Conservation (phyloP, 2,113 vertebrate species). For the Eupsittula cactorum region DNA sequence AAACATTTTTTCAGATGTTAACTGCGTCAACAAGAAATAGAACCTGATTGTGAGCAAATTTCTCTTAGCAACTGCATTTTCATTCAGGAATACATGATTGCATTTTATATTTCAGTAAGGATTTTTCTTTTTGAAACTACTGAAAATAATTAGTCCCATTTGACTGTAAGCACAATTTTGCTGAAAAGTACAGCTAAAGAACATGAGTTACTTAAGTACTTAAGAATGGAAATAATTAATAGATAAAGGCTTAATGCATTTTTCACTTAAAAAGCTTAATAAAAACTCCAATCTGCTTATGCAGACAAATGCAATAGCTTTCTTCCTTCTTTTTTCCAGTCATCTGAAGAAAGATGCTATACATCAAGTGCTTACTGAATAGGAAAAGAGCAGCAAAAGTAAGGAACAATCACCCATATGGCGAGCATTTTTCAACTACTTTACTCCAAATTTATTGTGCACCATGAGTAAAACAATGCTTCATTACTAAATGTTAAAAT, state of each 20-base stretch:
- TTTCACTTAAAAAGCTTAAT: not conserved
- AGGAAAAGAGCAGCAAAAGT: not conserved
- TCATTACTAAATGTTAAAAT: not conserved
- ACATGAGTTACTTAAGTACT: not conserved
- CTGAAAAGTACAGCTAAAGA: not conserved
- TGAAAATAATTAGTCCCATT: not conserved
- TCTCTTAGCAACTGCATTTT: not conserved
- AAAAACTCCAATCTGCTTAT: not conserved
- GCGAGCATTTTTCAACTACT: not conserved
- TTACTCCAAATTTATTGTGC: not conserved
- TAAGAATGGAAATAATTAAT: not conserved
- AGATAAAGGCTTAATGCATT: not conserved
- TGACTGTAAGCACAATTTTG: not conserved
- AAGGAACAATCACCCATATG: not conserved
- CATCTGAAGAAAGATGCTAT: not conserved
- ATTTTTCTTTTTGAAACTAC: not conserved
- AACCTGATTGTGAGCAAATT: not conserved
- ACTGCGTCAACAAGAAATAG: not conserved
- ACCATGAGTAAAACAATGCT: not conserved
- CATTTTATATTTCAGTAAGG: not conserved
- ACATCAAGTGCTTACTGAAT: not conserved
- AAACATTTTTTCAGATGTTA: not conserved
- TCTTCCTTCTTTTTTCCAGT: not conserved
- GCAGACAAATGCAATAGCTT: not conserved
- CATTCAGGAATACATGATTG: not conserved